phyloP scores from a whole-genome alignment of 1,140 invertebrate genomes.

The Drosophila repletoides region DNA sequence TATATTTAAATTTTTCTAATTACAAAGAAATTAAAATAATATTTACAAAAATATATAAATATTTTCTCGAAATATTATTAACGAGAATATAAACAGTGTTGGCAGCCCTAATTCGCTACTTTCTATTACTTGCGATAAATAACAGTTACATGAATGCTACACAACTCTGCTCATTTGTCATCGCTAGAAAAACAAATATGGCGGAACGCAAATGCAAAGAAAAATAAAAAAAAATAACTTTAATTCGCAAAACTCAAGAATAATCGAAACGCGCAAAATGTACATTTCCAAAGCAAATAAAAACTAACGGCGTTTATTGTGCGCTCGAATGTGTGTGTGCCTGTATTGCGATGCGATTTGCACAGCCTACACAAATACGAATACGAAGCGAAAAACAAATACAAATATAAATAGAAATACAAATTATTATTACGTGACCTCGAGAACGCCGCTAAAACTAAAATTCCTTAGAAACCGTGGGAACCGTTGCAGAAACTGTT shows the following conservation, averaged over 20 bases:
- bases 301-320: background rate
- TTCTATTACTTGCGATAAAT: background rate
- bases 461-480: conserved; percentile 14
- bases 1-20: no score
- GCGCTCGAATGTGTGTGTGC: conserved; percentile 3
- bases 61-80: no score
- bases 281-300: background rate
- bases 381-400: no score
- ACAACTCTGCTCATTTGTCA: conserved; percentile 19
- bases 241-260: conserved; percentile 2
- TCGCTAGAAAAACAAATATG: conserved; percentile 69
- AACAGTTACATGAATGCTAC: conserved; percentile 10
- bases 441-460: conserved; percentile 51
- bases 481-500: conserved; percentile 33
- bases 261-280: background rate
- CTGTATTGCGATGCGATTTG: conserved; percentile 45
- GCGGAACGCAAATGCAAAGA: conserved; percentile 62
- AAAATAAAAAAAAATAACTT: conserved; percentile 43
- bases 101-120: no score
- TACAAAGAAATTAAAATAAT: no score
- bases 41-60: no score
- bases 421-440: conserved; percentile 47
- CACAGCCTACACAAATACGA: conserved; percentile 32
- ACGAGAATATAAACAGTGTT: no score
- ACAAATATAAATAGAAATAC: no score